Percentiles rank a stretch among this genome's conserved stretches.
Conservation (phyloP, 1,140 invertebrate species). For the Phenacoccus solenopsis region DNA sequence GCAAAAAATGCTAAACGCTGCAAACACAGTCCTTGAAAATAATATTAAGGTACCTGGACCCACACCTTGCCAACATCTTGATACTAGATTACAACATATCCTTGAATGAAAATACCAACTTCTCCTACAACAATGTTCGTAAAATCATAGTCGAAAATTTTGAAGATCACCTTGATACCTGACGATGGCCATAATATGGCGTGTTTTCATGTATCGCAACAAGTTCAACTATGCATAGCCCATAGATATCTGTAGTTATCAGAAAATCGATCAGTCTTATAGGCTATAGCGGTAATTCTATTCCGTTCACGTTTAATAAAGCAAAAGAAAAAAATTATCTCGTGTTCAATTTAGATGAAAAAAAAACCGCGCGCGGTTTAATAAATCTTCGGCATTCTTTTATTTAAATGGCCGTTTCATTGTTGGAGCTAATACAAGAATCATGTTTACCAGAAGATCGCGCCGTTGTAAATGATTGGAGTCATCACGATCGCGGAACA, state of each 20-base stretch:
- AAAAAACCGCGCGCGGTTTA: background rate
- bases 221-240: background rate
- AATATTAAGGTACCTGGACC: too few relatives aligned
- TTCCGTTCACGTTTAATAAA: background rate
- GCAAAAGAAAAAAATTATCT: slow-evolving; percentile 4
- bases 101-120: background rate
- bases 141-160: background rate
- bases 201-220: background rate
- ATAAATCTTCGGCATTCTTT: slow-evolving; percentile 2
- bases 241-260: background rate
- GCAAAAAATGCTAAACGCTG: too few relatives aligned
- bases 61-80: background rate
- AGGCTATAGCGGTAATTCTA: background rate
- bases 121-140: background rate
- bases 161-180: slow-evolving; percentile 1
- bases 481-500: background rate
- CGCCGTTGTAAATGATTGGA: background rate
- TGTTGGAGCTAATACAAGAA: background rate
- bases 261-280: background rate
- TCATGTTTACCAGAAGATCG: background rate
- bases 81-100: background rate
- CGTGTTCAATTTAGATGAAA: background rate
- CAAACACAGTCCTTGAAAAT: too few relatives aligned
- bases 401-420: background rate
- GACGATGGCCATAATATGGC: background rate